Evolutionary conservation across 2,888 invertebrate genomes (phyloP).

Genomic region (Synergus japonicus): DNA sequence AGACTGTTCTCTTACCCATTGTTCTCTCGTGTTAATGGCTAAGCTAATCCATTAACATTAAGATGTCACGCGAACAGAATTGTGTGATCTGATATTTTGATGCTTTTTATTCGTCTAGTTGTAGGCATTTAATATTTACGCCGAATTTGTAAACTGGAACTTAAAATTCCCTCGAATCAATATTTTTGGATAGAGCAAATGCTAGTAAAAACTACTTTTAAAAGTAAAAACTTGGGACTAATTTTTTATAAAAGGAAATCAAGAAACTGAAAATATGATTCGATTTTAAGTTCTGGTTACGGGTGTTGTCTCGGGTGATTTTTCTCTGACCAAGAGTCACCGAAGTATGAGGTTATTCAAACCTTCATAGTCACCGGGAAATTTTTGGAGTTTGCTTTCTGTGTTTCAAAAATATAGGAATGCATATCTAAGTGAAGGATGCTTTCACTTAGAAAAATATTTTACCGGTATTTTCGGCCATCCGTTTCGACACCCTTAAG

Average conservation of each 20-base stretch:
- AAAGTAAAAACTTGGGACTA: not conserved
- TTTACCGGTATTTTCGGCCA: not conserved
- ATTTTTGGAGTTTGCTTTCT: not conserved
- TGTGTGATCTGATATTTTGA: slow-evolving; percentile 40
- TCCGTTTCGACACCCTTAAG: not conserved
- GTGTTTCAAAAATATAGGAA: not conserved
- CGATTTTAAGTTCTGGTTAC: slow-evolving; percentile 31
- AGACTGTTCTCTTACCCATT: slow-evolving; percentile 26
- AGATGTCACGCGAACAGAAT: slow-evolving; percentile 12
- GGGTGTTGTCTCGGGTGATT: not conserved
- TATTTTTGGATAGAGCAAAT: slow-evolving; percentile 36
- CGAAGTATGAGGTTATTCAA: not conserved
- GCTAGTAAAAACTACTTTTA: no score
- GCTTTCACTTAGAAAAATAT: not conserved
- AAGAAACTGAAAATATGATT: not conserved
- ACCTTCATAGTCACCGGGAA: not conserved
- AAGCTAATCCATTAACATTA: not conserved
- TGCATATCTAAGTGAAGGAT: not conserved
- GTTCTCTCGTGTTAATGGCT: slow-evolving; percentile 19
- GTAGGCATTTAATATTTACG: slow-evolving; percentile 13
- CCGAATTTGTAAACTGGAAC: slow-evolving; percentile 33
- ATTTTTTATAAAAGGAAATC: slow-evolving; percentile 30
- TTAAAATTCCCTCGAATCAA: slow-evolving; percentile 25
- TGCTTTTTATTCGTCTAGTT: slow-evolving; percentile 28
- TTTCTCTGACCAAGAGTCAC: not conserved